Base-by-base conservation (phyloP, 2,797 vertebrate genomes). In the Prionace glauca region DNA sequence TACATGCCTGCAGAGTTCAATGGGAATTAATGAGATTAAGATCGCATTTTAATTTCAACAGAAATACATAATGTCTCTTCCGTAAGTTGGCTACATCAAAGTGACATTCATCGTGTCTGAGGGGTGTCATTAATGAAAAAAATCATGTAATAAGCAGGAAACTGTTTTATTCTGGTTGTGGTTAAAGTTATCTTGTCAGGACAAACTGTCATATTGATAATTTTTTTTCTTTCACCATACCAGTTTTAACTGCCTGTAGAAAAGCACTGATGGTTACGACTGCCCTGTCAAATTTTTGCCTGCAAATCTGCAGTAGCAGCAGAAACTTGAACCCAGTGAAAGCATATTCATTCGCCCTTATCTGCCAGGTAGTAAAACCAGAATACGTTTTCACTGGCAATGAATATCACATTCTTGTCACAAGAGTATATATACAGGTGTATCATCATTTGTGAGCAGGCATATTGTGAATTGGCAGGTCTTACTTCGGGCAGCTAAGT, bases 401-500 rank as follows among this genome's bases (percentile, higher is more conserved):
- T n/a, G 32, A 72, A 94, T 50, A 74, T 94, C 92, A 72, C 5
- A 94, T 94, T 72, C 72, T 24, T 94, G 36, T 94, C 92, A 94
- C 67, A 72, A 94, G 92, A 32, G 26, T 95, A 77, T 74, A 60
- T 95, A 77, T 95, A 72, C 71, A 45, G 45, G 71, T 56, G 93
- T 95, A 95, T 95, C 71, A 74, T 77, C 60, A 77, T 95, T 95
- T 92, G 65, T 71, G 93, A 29, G 16, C 41, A 74, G 69, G 50
- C 71, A 60, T 60, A 29, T 77, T 69, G 26, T 60, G 93, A 32
- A 95, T 56, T 60, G 72, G 26, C 93, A 95, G 71, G 26, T 74
- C 24, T 32, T 74, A 29, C 24, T 50, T 95, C 10, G 8, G 65
- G 62, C n/a, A 92, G 45, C 9, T 92, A 41, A 74, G 45, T 32